Percentiles rank a stretch among this genome's conserved stretches.
These are phyloP conservation scores for Sesamia inferens DNA, from an alignment of 2,888 invertebrate genomes.

Conservation along the genomic window DNA sequence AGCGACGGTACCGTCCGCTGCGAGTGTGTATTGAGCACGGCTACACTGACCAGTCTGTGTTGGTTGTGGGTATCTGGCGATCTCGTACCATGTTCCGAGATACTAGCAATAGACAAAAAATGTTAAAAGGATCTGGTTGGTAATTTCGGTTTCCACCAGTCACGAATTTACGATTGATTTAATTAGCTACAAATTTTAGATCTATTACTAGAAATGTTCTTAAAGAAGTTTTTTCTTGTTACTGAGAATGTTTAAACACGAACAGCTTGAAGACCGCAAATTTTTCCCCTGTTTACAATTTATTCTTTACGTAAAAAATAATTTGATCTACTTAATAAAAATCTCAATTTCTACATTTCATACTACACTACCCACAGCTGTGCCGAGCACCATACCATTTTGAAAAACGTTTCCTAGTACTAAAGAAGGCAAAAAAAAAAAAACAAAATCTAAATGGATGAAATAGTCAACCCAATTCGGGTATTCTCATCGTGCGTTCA, in stretches of 20 bases:
- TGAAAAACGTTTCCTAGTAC: neutral
- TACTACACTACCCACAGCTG: neutral
- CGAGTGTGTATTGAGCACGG: slow-evolving; percentile 86
- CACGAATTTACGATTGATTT: neutral
- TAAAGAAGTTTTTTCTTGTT: neutral
- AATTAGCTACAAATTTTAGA: neutral
- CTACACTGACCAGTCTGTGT: slow-evolving; percentile 91
- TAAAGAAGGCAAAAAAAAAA: neutral
- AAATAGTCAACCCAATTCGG: neutral
- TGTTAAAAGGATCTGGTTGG: neutral
- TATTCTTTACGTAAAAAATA: neutral
- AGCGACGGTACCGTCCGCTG: slow-evolving; percentile 56
- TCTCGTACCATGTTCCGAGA: slow-evolving; percentile 91
- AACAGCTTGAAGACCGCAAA: neutral
- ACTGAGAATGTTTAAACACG: neutral
- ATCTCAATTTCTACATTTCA: neutral
- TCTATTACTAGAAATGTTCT: neutral
- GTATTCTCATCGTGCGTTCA: neutral
- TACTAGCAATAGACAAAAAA: slow-evolving; percentile 67
- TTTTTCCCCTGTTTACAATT: too few species aligned
- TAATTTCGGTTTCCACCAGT: neutral
- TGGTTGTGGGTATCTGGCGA: slow-evolving; percentile 90
- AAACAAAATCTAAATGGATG: neutral
- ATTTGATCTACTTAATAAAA: neutral
- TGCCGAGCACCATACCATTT: neutral